Conservation (phyloP, 2,797 vertebrate species). For the Diglossa cyanea region DNA sequence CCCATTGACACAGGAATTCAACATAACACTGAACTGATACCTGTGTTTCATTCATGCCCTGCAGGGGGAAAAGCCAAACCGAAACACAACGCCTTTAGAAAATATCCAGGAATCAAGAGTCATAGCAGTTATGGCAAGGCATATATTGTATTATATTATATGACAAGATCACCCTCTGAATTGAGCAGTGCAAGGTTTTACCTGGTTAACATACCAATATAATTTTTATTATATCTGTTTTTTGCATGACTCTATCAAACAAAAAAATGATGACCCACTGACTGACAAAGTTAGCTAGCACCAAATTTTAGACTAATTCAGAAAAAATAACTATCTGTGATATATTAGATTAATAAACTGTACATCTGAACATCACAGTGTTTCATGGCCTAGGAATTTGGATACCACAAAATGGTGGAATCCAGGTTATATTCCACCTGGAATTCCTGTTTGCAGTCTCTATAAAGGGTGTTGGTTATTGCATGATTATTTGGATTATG, state of each 20-base stretch:
- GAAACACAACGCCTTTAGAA: neutral
- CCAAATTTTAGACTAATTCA: neutral
- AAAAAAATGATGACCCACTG: neutral
- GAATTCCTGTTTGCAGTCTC: neutral
- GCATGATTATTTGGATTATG: neutral
- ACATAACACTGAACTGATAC: neutral
- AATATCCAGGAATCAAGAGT: neutral
- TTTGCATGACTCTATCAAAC: neutral
- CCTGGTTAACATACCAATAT: neutral
- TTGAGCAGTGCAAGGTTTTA: neutral
- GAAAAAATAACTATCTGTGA: neutral
- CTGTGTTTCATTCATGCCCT: neutral
- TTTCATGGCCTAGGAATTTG: neutral
- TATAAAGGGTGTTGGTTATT: neutral
- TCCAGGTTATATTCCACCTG: neutral
- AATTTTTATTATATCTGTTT: neutral
- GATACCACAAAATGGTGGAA: neutral
- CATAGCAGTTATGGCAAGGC: neutral
- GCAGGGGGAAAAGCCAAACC: rapidly evolving
- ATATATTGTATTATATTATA: too few relatives aligned
- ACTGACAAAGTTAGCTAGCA: neutral
- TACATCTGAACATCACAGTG: neutral
- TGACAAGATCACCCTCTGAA: neutral
- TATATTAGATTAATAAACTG: neutral
- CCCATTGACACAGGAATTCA: neutral